These are phyloP conservation scores for Bovichtus diacanthus DNA, from an alignment of 2,797 vertebrate genomes.

Conservation along the genomic window DNA sequence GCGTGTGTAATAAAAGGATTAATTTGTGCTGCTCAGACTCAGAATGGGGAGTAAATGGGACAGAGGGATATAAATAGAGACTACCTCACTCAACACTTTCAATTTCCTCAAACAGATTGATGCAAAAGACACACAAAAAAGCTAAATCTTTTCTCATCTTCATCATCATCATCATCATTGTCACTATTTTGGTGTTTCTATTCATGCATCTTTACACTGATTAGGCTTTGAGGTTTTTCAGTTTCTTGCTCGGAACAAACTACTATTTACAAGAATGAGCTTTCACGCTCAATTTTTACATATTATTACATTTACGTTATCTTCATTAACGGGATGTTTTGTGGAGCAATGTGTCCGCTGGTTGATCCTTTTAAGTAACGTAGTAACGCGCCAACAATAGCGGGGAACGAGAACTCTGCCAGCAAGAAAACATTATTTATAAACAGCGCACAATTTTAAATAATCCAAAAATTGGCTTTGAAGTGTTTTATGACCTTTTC, in stretches of 20 bases:
- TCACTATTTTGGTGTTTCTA: neutral
- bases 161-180: neutral
- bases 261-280: neutral
- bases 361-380: too few species aligned
- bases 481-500: too few species aligned
- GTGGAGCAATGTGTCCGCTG: too few species aligned
- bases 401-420: too few species aligned
- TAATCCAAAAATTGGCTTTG: too few species aligned
- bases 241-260: neutral
- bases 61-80: constrained; percentile 78
- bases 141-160: constrained; percentile 9
- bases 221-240: neutral
- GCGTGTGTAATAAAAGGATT: constrained; percentile 79
- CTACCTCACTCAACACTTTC: constrained; percentile 64
- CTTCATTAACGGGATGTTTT: neutral
- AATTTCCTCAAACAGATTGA: constrained; percentile 55
- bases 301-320: neutral
- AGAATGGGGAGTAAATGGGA: constrained; percentile 77
- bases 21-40: constrained; percentile 76
- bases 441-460: too few species aligned
- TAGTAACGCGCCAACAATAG: neutral
- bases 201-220: neutral
- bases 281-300: neutral
- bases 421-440: too few species aligned
- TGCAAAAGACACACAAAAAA: constrained; percentile 33